phyloP scores from a whole-genome alignment of 2,797 vertebrate genomes.

The Menidia menidia region DNA sequence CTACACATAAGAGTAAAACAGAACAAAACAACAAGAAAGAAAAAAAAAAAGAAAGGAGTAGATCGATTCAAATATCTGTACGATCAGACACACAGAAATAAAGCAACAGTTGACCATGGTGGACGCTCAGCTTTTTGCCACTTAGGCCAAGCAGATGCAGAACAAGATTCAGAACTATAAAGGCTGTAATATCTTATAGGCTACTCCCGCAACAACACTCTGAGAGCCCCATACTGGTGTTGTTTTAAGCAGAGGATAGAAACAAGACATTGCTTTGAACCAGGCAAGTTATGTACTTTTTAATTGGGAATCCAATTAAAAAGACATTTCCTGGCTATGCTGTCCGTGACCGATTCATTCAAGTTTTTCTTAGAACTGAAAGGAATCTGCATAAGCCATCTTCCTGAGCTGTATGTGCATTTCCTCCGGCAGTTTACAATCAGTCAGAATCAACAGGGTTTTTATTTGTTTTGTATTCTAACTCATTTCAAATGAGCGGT shows the following conservation, averaged over 20 bases:
- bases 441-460: conserved; percentile 15
- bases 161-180: neutral
- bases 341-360: neutral
- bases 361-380: conserved; percentile 6
- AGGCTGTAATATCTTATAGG: neutral
- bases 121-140: neutral
- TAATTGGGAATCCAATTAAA: conserved; percentile 1
- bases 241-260: conserved; percentile 7
- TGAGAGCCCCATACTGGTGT: neutral
- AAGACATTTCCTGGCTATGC: conserved; percentile 2
- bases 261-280: neutral
- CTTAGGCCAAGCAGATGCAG: neutral
- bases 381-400: conserved; percentile 1
- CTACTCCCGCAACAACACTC: conserved; percentile 4
- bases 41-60: conserved; percentile 2
- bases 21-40: conserved; percentile 2
- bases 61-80: neutral
- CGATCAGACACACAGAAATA: neutral
- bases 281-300: neutral
- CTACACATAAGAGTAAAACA: conserved; percentile 21
- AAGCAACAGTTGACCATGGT: neutral
- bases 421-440: neutral
- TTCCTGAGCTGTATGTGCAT: neutral
- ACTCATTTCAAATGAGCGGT: neutral
- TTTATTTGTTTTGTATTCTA: conserved; percentile 3